These are phyloP conservation scores for Microplitis demolitor DNA, from an alignment of 1,140 invertebrate species.

Conservation along the genomic window DNA sequence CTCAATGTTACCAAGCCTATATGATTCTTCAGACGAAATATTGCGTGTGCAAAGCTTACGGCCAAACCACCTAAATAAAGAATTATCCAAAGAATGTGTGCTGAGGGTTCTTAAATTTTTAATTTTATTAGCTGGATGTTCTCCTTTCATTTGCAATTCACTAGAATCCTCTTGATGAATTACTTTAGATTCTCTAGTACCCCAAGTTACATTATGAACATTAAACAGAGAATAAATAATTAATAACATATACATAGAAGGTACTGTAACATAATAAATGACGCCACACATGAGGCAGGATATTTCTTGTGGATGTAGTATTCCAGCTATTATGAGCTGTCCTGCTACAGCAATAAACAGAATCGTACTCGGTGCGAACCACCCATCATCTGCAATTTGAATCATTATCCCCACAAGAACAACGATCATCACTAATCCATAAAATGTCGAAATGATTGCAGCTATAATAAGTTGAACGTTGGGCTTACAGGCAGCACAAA, in stretches of 20 bases:
- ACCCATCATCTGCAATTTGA: conserved; percentile 80
- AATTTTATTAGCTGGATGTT: not conserved
- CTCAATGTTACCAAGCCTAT: conserved; percentile 64
- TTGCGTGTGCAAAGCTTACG: conserved; percentile 68
- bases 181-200: conserved; percentile 75
- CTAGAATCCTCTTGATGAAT: not conserved
- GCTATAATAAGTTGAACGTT: conserved; percentile 77
- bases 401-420: conserved; percentile 86
- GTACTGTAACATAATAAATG: conserved; percentile 90
- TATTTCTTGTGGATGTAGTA: conserved; percentile 86
- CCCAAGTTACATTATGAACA: conserved; percentile 89
- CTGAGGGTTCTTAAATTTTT: conserved; percentile 51
- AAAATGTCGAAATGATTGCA: conserved; percentile 75
- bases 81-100: conserved; percentile 68
- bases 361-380: conserved; percentile 77
- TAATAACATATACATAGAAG: conserved; percentile 91
- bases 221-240: conserved; percentile 92
- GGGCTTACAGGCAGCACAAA: conserved; percentile 77
- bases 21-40: conserved; percentile 60
- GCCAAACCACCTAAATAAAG: conserved; percentile 67
- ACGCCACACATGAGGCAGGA: conserved; percentile 76
- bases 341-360: conserved; percentile 71
- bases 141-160: conserved; percentile 25
- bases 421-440: conserved; percentile 91
- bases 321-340: conserved; percentile 70